A percentile compares a stretch with the other conserved stretches of the same genome.
phyloP scores from a whole-genome alignment of 1,140 invertebrate genomes.

The Hermetia illucens region DNA sequence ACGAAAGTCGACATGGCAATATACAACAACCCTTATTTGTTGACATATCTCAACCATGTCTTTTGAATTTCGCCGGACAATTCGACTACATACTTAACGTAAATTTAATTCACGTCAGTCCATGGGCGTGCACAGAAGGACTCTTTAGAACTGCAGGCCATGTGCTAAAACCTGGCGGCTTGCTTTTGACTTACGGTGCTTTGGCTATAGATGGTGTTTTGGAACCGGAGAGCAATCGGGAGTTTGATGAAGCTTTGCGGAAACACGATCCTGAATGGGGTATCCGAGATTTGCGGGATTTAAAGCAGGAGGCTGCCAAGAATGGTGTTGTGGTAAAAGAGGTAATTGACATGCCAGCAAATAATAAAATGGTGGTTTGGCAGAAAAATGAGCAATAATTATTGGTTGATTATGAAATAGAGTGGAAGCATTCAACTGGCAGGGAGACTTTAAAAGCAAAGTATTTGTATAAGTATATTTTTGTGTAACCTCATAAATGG shows the following conservation, averaged over 20 bases:
- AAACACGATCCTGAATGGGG: constrained; percentile 56
- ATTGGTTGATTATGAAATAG: no score
- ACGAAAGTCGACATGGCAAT: constrained; percentile 44
- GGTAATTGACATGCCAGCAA: constrained; percentile 65
- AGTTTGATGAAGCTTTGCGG: constrained; percentile 53
- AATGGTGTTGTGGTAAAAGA: constrained; percentile 47
- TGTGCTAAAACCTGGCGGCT: constrained; percentile 50
- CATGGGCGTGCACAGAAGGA: constrained; percentile 50
- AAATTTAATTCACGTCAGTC: constrained; percentile 77
- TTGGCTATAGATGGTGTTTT: constrained; percentile 61
- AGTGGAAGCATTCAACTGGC: no score
- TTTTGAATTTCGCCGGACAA: no score
- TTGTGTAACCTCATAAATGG: no score
- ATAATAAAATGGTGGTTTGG: constrained; percentile 76
- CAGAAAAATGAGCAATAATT: no score
- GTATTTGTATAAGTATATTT: no score
- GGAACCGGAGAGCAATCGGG: constrained; percentile 64
- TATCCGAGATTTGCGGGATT: constrained; percentile 55
- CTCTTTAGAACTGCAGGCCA: constrained; percentile 53
- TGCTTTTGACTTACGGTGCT: constrained; percentile 72
- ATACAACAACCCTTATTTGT: constrained; percentile 47
- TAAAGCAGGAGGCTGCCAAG: constrained; percentile 46
- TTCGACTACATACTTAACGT: constrained; percentile 66
- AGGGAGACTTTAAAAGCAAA: no score
- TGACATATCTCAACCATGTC: constrained; percentile 54